Percentiles rank a stretch among this genome's conserved stretches.
Conservation (phyloP, 2,113 vertebrate genomes). For the Tor tambroides region DNA sequence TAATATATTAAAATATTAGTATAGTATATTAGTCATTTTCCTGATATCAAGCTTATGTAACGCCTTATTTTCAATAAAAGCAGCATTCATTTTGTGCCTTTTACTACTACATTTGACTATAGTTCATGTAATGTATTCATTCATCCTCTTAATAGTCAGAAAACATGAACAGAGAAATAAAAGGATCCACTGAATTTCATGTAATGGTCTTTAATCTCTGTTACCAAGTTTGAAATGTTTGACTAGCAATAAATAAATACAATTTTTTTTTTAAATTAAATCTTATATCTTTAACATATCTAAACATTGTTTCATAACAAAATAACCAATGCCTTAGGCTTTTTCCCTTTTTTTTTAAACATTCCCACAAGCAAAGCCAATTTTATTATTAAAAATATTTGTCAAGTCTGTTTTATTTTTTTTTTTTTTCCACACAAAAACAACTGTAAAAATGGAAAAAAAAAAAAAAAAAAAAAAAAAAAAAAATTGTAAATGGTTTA, state of each 20-base stretch:
- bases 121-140: not conserved
- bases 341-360: not conserved
- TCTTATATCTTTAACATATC: not conserved
- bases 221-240: not conserved
- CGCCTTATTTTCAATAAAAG: not conserved
- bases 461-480: no score
- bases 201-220: not conserved
- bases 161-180: not conserved
- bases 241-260: not conserved
- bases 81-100: not conserved
- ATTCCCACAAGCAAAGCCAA: not conserved
- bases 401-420: no score
- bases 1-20: not conserved
- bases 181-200: not conserved
- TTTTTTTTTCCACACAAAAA: not conserved
- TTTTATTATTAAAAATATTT: not conserved
- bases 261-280: not conserved
- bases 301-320: not conserved
- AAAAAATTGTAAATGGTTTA: not conserved
- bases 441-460: not conserved
- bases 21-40: not conserved
- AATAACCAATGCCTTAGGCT: not conserved
- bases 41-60: not conserved
- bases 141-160: not conserved
- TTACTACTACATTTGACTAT: not conserved